Base-by-base conservation (phyloP, 2,888 invertebrate genomes). In the Clepsis dumicolana region DNA sequence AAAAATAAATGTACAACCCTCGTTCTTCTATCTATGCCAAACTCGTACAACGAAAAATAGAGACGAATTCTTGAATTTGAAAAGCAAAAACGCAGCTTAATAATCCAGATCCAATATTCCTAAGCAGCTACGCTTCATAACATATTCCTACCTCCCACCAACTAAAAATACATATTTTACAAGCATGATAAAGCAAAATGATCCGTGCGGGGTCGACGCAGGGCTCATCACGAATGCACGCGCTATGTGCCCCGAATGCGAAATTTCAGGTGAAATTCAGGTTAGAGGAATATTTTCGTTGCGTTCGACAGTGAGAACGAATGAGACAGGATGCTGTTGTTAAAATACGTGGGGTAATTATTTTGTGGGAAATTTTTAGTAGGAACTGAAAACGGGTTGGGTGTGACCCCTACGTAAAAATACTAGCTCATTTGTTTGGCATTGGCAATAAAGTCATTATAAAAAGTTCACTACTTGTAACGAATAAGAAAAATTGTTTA, bases 201-300 rank as follows among this genome's bases (percentile, higher is more conserved):
- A 25, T 4, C 56, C 41, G 8, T 63, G 44, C 29, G 16, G 35
- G 24, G 27, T 38, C 21, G 56, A 29, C 38, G 24, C 41, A 67
- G 4, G 29, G 57, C 24, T 57, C 63, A 67, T 52, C 38, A 57
- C 48, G 27, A 24, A 56, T 57, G 67, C 50, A 21, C 29, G 32
- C 56, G 41, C 59, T 59, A 48, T 60, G 60, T 54, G 53, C 24
- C 32, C 14, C 1, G 56, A 67, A 65, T 57, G 64, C 32, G 52
- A 66, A 66, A 32, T 56, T 32, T 18, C 61, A 62, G 54, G 35
- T n/a, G 48, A 61, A 65, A 29, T 60, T 54, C 21, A 53, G 60
- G 65, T 53, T 52, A 48, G 29, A 35, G 50, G 16, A 67, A 67
- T 67, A 62, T 67, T 67, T 62, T 48, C 48, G 27, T 67, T 67